phyloP scores from a whole-genome alignment of 2,113 vertebrate species.

The Rhipidura dahli region DNA sequence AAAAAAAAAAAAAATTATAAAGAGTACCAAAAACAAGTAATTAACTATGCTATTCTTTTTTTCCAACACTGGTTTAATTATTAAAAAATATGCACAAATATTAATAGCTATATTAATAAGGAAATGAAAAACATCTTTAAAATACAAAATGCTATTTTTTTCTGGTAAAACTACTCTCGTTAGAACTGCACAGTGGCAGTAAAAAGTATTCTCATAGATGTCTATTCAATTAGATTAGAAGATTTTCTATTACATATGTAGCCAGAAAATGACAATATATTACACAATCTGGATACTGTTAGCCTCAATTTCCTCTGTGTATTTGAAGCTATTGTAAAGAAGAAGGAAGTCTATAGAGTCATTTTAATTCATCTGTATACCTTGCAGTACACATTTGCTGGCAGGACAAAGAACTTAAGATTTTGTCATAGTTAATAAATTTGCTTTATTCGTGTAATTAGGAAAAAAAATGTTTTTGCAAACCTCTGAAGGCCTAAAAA shows the following conservation, averaged over 20 bases:
- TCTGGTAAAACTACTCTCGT: background rate
- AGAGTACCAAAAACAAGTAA: background rate
- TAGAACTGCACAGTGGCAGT: background rate
- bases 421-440: background rate
- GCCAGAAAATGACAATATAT: background rate
- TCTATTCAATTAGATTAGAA: background rate
- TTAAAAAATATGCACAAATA: background rate
- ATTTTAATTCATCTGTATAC: background rate
- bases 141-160: background rate
- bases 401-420: background rate
- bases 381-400: background rate
- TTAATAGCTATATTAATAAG: background rate
- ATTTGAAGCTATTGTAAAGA: background rate
- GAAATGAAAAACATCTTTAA: background rate
- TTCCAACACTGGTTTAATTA: background rate
- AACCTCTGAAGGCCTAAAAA: background rate
- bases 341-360: background rate
- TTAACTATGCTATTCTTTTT: background rate
- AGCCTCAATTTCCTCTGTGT: background rate
- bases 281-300: background rate
- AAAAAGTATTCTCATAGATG: background rate
- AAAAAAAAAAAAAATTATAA: background rate
- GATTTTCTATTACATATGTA: background rate
- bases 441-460: background rate
- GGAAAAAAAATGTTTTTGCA: background rate